Percentiles rank a stretch among this genome's conserved stretches.
These are phyloP conservation scores for Rhombomys opimus DNA, from an alignment of 2,113 vertebrate species.

Conservation along the genomic window DNA sequence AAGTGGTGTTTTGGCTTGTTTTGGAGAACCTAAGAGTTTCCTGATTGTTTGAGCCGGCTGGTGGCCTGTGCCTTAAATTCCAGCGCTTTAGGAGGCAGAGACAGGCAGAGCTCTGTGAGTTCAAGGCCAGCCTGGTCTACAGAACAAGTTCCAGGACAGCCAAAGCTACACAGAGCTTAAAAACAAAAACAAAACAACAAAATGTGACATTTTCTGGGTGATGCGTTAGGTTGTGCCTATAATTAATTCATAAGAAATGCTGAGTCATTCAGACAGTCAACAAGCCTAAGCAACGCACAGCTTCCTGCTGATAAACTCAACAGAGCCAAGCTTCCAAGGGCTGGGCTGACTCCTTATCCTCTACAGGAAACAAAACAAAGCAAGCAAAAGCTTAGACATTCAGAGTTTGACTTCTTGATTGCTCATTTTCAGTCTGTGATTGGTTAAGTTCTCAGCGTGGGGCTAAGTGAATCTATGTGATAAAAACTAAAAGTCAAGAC, in stretches of 20 bases:
- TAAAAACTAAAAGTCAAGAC: not conserved
- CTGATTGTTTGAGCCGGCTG: not conserved
- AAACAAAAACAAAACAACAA: too few species aligned
- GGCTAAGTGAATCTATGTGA: not conserved
- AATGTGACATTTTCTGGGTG: not conserved
- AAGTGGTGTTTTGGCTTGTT: conserved; percentile 49
- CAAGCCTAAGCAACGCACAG: not conserved
- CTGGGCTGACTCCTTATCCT: not conserved
- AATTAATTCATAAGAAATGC: conserved; percentile 1
- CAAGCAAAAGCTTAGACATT: not conserved
- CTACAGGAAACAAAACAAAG: not conserved
- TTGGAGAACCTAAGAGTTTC: not conserved
- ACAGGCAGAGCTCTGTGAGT: not conserved
- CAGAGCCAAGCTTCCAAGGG: not conserved
- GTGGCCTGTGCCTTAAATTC: not conserved
- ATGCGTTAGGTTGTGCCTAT: not conserved
- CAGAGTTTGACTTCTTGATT: not conserved
- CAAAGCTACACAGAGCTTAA: not conserved
- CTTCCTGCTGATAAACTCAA: not conserved
- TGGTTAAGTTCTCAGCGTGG: not conserved
- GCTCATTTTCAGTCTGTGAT: not conserved
- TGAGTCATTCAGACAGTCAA: not conserved
- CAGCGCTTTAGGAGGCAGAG: not conserved
- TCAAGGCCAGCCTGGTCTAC: not conserved
- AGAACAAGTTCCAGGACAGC: not conserved